Evolutionary conservation across 2,113 vertebrate genomes (phyloP).

Genomic region (Alethe diademata): DNA sequence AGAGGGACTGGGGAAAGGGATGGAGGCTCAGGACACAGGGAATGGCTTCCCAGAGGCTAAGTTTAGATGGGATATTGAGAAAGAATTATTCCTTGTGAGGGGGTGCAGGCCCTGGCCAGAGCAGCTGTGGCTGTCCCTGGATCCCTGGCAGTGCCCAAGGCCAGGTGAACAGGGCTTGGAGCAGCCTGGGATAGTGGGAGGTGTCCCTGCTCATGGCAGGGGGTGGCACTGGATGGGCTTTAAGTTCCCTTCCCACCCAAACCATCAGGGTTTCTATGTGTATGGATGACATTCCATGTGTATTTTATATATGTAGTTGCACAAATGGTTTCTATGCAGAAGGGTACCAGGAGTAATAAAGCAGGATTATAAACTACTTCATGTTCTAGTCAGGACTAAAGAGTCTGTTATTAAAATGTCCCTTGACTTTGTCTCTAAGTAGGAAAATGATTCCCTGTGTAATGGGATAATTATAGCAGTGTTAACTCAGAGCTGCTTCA

Average conservation of each 20-base stretch:
- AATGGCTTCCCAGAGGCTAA: background rate
- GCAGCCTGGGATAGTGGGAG: accelerated
- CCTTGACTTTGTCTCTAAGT: background rate
- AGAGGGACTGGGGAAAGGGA: background rate
- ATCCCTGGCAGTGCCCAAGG: background rate
- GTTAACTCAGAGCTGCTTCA: background rate
- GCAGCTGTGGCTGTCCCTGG: background rate
- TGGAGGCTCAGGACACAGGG: background rate
- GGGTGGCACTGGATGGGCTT: accelerated
- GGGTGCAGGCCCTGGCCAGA: background rate
- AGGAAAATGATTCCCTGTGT: background rate
- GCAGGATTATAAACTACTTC: background rate
- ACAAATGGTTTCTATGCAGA: background rate
- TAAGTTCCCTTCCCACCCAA: background rate
- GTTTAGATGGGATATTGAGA: accelerated
- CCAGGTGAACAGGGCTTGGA: accelerated
- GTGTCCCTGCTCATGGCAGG: background rate
- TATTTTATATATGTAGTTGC: background rate
- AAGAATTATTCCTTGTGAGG: accelerated
- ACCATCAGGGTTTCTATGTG: background rate
- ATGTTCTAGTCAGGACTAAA: background rate
- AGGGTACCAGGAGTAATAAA: background rate
- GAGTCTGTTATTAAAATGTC: background rate
- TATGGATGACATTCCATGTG: accelerated
- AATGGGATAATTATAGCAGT: background rate